phyloP scores from a whole-genome alignment of 2,113 vertebrate genomes.

The Naja naja region DNA sequence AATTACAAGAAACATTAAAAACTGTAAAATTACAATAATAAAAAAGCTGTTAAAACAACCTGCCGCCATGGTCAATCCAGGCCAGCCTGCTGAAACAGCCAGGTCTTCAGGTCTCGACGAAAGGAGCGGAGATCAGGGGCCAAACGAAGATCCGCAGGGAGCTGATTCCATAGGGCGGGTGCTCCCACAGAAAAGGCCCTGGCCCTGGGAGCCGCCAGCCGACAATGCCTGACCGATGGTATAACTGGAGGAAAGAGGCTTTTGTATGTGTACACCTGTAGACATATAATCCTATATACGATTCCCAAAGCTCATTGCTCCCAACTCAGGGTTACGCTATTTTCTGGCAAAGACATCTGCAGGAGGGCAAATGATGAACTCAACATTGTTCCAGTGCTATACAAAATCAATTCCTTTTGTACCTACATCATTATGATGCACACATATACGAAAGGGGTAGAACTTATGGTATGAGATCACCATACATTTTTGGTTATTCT shows the following conservation, averaged over 20 bases:
- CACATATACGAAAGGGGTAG: neutral
- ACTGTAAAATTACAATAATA: too few relatives aligned
- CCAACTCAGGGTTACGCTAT: neutral
- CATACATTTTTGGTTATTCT: neutral
- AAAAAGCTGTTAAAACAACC: too few relatives aligned
- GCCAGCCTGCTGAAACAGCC: too few relatives aligned
- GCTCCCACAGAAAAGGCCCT: too few relatives aligned
- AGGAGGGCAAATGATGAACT: neutral
- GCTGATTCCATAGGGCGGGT: too few relatives aligned
- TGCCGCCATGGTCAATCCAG: too few relatives aligned
- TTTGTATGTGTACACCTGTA: neutral
- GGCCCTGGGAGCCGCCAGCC: too few relatives aligned
- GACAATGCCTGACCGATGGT: too few relatives aligned
- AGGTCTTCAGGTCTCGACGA: too few relatives aligned
- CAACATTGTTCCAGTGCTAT: neutral
- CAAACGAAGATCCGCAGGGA: too few relatives aligned
- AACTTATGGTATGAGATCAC: neutral
- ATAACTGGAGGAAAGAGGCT: conserved; percentile 69
- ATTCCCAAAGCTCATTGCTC: neutral
- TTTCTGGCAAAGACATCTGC: neutral
- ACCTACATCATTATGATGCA: neutral
- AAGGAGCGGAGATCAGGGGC: too few relatives aligned
- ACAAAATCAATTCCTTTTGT: neutral
- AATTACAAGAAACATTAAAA: too few relatives aligned
- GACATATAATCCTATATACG: neutral